These are phyloP conservation scores for Lerema accius DNA, from an alignment of 1,140 invertebrate genomes.

Conservation along the genomic window DNA sequence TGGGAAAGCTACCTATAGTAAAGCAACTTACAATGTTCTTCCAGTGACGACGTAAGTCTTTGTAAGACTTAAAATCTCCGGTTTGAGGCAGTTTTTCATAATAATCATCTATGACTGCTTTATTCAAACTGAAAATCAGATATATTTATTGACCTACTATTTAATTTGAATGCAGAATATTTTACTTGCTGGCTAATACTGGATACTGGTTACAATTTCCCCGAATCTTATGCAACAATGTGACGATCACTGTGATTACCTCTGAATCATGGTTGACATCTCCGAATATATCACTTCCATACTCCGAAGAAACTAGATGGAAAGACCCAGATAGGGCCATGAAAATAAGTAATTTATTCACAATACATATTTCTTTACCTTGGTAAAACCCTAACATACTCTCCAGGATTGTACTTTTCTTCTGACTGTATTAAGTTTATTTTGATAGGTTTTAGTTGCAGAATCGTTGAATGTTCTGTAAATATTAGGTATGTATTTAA, in stretches of 20 bases:
- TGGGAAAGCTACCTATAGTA: background rate
- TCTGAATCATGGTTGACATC: too few relatives aligned
- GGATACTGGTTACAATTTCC: too few relatives aligned
- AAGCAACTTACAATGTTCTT: constrained; percentile 78
- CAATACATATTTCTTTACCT: too few relatives aligned
- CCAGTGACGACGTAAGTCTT: constrained; percentile 80
- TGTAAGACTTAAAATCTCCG: constrained; percentile 70
- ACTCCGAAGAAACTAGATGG: too few relatives aligned
- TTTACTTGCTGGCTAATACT: too few relatives aligned
- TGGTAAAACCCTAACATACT: constrained; percentile 67
- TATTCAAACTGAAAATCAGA: constrained; percentile 66
- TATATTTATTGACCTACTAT: constrained; percentile 11
- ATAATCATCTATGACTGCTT: constrained; percentile 64
- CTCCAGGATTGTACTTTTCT: constrained; percentile 52
- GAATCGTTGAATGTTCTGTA: constrained; percentile 46
- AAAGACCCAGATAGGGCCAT: too few relatives aligned
- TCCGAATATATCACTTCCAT: too few relatives aligned
- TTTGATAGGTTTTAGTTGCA: constrained; percentile 60
- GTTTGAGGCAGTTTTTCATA: constrained; percentile 55
- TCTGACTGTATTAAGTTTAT: constrained; percentile 57
- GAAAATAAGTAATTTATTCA: too few relatives aligned
- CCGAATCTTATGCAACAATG: too few relatives aligned
- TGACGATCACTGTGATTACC: too few relatives aligned
- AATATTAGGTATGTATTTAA: constrained; percentile 24
- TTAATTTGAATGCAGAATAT: too few relatives aligned